These are phyloP conservation scores for Pelochelys cantorii DNA, from an alignment of 2,797 vertebrate genomes.

Conservation along the genomic window DNA sequence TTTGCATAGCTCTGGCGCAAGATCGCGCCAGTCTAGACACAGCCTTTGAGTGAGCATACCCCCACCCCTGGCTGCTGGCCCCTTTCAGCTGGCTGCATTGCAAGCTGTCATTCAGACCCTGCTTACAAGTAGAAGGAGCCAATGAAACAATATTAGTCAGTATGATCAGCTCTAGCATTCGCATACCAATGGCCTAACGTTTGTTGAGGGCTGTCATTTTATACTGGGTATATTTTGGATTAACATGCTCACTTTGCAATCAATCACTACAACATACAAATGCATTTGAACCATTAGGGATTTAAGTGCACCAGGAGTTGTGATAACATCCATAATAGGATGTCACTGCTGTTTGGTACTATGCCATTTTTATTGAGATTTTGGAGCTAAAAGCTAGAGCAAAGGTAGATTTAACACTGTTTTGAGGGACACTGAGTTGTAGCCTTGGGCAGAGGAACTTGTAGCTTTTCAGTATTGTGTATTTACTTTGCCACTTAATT, in stretches of 20 bases:
- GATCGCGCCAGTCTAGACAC: too few relatives aligned
- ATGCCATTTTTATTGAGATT: conserved; percentile 2
- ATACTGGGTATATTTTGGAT: neutral
- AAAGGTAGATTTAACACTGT: neutral
- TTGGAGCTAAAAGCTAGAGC: conserved; percentile 10
- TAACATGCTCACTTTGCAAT: neutral
- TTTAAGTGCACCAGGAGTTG: neutral
- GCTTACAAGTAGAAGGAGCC: neutral
- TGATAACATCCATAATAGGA: neutral
- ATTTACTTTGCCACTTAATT: conserved; percentile 27
- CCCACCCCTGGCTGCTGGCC: too few relatives aligned
- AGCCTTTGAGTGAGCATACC: too few relatives aligned
- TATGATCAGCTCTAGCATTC: neutral
- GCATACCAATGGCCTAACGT: neutral
- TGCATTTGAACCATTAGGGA: neutral
- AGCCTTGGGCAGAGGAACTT: conserved; percentile 5
- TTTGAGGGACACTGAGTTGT: neutral
- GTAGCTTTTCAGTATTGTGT: conserved; percentile 8
- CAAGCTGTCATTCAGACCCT: too few relatives aligned
- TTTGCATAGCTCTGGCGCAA: too few relatives aligned
- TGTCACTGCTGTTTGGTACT: neutral
- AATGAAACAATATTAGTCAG: neutral
- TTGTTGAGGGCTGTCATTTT: neutral
- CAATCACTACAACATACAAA: neutral
- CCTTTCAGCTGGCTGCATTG: too few relatives aligned